A percentile compares a stretch with the other conserved stretches of the same genome.
Conservation (phyloP, 2,113 vertebrate species). For the Pimephales promelas region DNA sequence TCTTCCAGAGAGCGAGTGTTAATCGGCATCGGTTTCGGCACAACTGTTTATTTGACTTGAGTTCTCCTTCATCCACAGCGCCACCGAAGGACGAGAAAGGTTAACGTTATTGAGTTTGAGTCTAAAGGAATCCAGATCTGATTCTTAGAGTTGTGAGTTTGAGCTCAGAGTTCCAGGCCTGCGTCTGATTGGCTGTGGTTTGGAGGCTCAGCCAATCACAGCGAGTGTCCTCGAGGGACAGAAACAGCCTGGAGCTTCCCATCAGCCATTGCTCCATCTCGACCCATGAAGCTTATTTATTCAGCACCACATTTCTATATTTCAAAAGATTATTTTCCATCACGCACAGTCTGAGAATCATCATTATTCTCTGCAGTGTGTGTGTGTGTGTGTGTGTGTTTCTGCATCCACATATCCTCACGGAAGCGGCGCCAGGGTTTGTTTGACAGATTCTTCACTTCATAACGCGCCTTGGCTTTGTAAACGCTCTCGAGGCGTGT, state of each 20-base stretch:
- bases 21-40: neutral
- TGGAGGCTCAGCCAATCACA: constrained; percentile 47
- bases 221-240: constrained; percentile 51
- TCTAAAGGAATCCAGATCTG: constrained; percentile 35
- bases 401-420: neutral
- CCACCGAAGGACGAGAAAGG: too few relatives aligned
- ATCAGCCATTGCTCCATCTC: constrained; percentile 47
- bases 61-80: neutral
- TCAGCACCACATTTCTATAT: constrained; percentile 36
- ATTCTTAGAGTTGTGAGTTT: neutral
- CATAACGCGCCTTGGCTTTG: neutral
- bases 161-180: constrained; percentile 35
- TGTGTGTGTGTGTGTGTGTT: neutral
- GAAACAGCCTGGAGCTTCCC: constrained; percentile 58
- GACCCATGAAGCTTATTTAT: constrained; percentile 55
- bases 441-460: constrained; percentile 43
- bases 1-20: constrained; percentile 1
- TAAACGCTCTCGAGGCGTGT: constrained; percentile 29
- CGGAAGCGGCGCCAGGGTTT: constrained; percentile 5
- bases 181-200: constrained; percentile 48
- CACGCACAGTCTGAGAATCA: constrained; percentile 17
- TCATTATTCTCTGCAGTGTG: neutral
- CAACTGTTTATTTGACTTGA: neutral
- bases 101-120: neutral
- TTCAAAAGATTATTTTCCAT: constrained; percentile 35